Evolutionary conservation across 2,888 invertebrate genomes (phyloP).

Genomic region (Cremastinae sp.): DNA sequence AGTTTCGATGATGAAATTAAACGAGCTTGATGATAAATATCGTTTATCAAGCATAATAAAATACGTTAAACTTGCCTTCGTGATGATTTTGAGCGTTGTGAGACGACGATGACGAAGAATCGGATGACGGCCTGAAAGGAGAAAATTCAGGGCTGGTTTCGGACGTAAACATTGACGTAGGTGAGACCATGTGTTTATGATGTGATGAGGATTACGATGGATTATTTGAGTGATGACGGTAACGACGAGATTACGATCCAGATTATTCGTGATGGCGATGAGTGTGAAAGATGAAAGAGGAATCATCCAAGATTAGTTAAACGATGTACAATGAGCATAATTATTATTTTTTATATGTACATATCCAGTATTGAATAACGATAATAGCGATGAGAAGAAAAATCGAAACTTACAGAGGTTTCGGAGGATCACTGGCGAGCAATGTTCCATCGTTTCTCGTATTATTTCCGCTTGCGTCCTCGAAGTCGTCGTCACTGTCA

Average conservation of each 20-base stretch:
- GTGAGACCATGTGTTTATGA: conserved; percentile 31
- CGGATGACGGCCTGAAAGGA: conserved; percentile 81
- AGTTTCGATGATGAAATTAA: neutral
- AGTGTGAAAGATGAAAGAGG: conserved; percentile 57
- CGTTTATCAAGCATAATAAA: conserved; percentile 1
- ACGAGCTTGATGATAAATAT: neutral
- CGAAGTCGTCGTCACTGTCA: conserved; percentile 89
- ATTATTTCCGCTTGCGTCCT: conserved; percentile 91
- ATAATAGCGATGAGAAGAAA: neutral
- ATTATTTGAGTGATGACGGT: conserved; percentile 47
- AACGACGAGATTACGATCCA: conserved; percentile 39
- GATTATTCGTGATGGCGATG: conserved; percentile 49
- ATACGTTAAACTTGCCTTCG: conserved; percentile 73
- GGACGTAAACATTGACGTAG: too few species aligned
- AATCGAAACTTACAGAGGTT: conserved; percentile 91
- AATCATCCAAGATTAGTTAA: conserved; percentile 56
- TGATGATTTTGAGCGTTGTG: conserved; percentile 79
- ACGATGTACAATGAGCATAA: conserved; percentile 36
- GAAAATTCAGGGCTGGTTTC: conserved; percentile 81
- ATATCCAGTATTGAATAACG: neutral
- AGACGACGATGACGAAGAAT: conserved; percentile 76
- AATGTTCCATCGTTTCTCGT: conserved; percentile 96
- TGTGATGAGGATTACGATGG: conserved; percentile 51
- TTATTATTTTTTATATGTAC: too few species aligned
- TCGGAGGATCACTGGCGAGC: conserved; percentile 97